Conservation (phyloP, 2,797 vertebrate genomes). For the Galagoides demidoff region DNA sequence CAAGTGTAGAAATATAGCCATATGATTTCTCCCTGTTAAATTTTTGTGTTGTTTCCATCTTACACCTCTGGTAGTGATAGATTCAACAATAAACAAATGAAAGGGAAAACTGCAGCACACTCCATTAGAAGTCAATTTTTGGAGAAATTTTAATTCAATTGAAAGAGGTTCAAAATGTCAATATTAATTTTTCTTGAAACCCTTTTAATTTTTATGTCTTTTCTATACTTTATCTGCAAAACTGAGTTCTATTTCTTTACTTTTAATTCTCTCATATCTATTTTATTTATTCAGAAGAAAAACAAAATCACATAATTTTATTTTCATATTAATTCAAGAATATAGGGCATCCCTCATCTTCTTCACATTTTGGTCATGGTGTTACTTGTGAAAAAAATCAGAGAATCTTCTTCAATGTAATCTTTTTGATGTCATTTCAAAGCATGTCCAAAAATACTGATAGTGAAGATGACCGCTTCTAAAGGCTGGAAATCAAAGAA, state of each 20-base stretch:
- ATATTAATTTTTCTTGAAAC: background rate
- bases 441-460: background rate
- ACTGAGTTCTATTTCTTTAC: background rate
- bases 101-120: background rate
- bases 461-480: background rate
- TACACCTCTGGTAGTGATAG: background rate
- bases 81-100: background rate
- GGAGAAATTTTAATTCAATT: background rate
- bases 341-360: background rate
- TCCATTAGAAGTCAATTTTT: slow-evolving; percentile 10
- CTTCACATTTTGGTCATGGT: background rate
- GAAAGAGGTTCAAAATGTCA: background rate
- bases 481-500: slow-evolving; percentile 28
- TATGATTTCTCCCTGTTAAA: background rate
- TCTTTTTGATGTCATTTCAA: background rate
- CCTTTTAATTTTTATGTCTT: background rate
- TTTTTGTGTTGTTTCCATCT: background rate
- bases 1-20: background rate
- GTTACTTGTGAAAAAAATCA: background rate
- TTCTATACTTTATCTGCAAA: background rate
- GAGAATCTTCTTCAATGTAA: background rate
- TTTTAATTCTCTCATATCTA: background rate
- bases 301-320: background rate
- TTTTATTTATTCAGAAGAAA: background rate
- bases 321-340: slow-evolving; percentile 24